Evolutionary conservation across 1,140 invertebrate species (phyloP), one percentile per base, ranked within the genome.

Genomic region (Dinothrombium tinctorium): DNA sequence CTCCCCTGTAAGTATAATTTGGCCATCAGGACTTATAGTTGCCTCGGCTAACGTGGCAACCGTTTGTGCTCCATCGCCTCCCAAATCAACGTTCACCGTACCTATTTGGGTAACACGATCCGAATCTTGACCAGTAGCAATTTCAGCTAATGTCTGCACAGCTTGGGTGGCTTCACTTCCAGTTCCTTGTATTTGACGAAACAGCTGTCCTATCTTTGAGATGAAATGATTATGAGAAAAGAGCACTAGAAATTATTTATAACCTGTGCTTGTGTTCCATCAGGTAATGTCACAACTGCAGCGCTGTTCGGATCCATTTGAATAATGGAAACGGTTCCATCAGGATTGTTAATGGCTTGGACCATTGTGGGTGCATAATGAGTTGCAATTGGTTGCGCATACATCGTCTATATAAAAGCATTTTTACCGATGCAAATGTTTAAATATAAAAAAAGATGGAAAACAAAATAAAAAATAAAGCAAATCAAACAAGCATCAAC

Each of bases 261-360:
- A 32, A 94, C 81, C 60, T 89, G 83, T 14, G 84, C 84, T 21
- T 84, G 87, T 43, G 84, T 90, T 38, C 87, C 87, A 61, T 94
- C 87, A 2, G 84, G 79, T 54, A 94, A 65, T 17, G 84, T 90
- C 47, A 92, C 87, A 50, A 92, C 82, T 31, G 50, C 46, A 24
- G 83, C 78, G 60, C 80, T 83, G 52, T 74, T 82, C 28, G 84
- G 81, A 66, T 94, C 86, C 41, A 94, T 80, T 60, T 92, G 86
- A 47, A 94, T 87, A 39, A 94, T 76, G 21, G 84, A 90, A 33
- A 95, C 81, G 4, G 82, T 82, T 45, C 87, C 87, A 66, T 95
- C 87, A 4, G 84, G 77, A 64, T 94, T 94, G 47, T 80, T 86
- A 55, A 90, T 89, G 3, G 83, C 87, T 56, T 92, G 86, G 21